Evolutionary conservation across 2,888 invertebrate species (phyloP).

Genomic region (Agrenia bidenticulata): DNA sequence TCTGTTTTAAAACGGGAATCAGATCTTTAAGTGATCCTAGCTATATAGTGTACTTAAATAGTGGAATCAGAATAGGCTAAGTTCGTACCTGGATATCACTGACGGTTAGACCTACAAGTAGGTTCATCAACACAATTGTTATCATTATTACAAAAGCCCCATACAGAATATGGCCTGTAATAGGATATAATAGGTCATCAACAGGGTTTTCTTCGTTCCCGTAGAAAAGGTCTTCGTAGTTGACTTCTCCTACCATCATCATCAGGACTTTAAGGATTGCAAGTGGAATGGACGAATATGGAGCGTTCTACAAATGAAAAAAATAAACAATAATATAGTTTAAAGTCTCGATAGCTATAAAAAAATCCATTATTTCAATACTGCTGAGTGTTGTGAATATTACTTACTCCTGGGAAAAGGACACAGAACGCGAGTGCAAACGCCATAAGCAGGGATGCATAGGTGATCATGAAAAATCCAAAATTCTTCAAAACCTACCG

Average conservation of each 20-base stretch:
- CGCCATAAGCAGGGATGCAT: conserved; percentile 48
- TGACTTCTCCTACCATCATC: conserved; percentile 52
- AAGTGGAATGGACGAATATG: conserved; percentile 50
- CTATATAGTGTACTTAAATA: not conserved
- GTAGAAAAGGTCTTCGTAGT: conserved; percentile 51
- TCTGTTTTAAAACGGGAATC: conserved; percentile 29
- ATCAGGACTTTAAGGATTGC: conserved; percentile 50
- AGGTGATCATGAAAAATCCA: conserved; percentile 51
- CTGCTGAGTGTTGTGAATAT: too few species aligned
- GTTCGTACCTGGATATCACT: conserved; percentile 48
- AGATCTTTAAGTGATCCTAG: not conserved
- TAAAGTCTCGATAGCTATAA: too few species aligned
- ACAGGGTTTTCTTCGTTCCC: conserved; percentile 48
- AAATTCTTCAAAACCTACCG: conserved; percentile 50
- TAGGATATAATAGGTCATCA: conserved; percentile 39
- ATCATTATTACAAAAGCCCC: conserved; percentile 52
- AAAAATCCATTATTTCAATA: too few species aligned
- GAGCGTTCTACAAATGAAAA: conserved; percentile 40
- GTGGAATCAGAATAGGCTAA: not conserved
- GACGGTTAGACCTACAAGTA: conserved; percentile 39
- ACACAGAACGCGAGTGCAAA: conserved; percentile 51
- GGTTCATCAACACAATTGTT: conserved; percentile 49
- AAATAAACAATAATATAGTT: too few species aligned
- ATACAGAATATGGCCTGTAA: conserved; percentile 50
- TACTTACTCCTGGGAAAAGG: conserved; percentile 49